Evolutionary conservation across 2,888 invertebrate genomes (phyloP).

Genomic region (Lasioglossum morio): DNA sequence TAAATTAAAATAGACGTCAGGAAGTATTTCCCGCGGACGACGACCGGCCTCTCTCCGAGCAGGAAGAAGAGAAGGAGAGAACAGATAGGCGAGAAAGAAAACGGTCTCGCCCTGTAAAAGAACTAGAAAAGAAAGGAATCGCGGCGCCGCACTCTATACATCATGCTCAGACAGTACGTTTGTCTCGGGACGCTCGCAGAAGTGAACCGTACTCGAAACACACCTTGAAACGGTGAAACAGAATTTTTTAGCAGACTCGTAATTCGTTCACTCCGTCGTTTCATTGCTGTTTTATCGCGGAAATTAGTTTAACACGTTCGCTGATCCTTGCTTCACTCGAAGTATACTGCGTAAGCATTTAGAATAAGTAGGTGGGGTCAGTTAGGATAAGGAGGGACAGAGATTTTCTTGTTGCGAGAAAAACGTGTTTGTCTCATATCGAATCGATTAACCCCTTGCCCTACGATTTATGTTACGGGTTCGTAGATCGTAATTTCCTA

Average conservation of each 20-base stretch:
- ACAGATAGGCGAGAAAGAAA: conserved; percentile 15
- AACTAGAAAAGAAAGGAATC: not conserved
- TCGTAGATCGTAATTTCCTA: too few relatives aligned
- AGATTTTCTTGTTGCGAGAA: too few relatives aligned
- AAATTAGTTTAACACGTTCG: not conserved
- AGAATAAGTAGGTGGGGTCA: too few relatives aligned
- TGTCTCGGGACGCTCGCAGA: not conserved
- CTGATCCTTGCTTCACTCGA: not conserved
- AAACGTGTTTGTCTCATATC: too few relatives aligned
- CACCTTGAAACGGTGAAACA: not conserved
- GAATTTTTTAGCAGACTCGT: not conserved
- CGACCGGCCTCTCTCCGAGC: not conserved
- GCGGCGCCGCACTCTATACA: not conserved
- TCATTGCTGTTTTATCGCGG: not conserved
- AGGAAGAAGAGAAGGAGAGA: not conserved
- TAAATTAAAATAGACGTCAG: conserved; percentile 68
- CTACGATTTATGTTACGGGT: too few relatives aligned
- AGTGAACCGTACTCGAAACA: not conserved
- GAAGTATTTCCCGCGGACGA: conserved; percentile 34
- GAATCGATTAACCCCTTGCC: too few relatives aligned
- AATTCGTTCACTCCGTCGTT: not conserved
- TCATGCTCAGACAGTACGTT: not conserved
- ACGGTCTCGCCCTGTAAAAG: not conserved
- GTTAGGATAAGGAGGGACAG: too few relatives aligned
- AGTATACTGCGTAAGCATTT: too few relatives aligned